Conservation (phyloP, 2,888 invertebrate species). For the Oxyscelio sp. region DNA sequence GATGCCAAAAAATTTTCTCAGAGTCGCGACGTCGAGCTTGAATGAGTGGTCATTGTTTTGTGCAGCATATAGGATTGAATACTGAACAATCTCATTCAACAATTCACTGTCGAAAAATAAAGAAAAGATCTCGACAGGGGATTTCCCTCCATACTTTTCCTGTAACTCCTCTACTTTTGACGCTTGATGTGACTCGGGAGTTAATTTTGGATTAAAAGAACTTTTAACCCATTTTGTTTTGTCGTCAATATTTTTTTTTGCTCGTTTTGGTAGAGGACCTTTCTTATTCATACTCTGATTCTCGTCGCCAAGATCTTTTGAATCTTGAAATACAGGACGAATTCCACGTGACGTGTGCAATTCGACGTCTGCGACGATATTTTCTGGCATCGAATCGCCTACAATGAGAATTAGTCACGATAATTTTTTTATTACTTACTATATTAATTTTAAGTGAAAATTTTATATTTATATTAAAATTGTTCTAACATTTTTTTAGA, state of each 20-base stretch:
- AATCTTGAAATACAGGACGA: too few relatives aligned
- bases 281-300: conserved; percentile 14
- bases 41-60: conserved; percentile 35
- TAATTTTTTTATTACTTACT: too few relatives aligned
- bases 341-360: conserved; percentile 4
- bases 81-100: conserved; percentile 39
- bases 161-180: neutral
- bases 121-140: conserved; percentile 38
- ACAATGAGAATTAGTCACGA: neutral
- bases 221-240: conserved; percentile 15
- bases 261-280: neutral
- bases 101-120: conserved; percentile 22
- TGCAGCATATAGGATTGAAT: conserved; percentile 8
- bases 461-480: neutral
- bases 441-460: neutral
- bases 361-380: conserved; percentile 5
- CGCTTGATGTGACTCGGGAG: conserved; percentile 15
- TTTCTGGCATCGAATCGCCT: conserved; percentile 17
- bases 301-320: neutral
- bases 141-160: conserved; percentile 22
- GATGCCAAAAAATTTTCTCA: conserved; percentile 33
- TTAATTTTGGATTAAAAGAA: conserved; percentile 10
- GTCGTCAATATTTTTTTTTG: conserved; percentile 6
- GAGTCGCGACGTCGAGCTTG: conserved; percentile 3
- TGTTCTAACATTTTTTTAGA: neutral